Evolutionary conservation across 2,888 invertebrate genomes (phyloP).

Genomic region (Sialis lutaria): DNA sequence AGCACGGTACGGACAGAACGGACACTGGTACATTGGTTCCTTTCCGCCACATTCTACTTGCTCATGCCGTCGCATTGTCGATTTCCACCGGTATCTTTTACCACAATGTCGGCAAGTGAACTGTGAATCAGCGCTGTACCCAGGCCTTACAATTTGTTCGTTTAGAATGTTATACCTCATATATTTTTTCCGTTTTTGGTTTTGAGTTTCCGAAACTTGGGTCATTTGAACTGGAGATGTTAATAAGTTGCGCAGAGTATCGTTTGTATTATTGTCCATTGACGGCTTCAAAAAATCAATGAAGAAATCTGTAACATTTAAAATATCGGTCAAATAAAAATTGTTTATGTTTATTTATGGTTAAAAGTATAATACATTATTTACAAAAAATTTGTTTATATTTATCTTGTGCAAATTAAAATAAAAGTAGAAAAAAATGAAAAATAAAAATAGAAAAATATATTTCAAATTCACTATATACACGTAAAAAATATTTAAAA

Average conservation of each 20-base stretch:
- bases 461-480: too few relatives aligned
- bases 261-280: conserved; percentile 8
- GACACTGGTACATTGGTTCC: conserved; percentile 65
- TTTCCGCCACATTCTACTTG: conserved; percentile 71
- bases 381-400: neutral
- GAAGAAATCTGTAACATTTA: conserved; percentile 4
- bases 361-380: neutral
- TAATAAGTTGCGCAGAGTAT: conserved; percentile 13
- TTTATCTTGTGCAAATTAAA: neutral
- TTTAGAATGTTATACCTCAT: conserved; percentile 12
- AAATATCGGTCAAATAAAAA: neutral
- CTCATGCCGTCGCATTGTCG: conserved; percentile 65
- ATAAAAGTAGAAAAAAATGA: neutral
- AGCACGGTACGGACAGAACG: conserved; percentile 59
- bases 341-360: too few relatives aligned
- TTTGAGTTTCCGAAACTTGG: neutral
- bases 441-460: conserved; percentile 1
- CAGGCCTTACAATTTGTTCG: conserved; percentile 16
- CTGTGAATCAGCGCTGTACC: conserved; percentile 33
- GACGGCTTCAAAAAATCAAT: conserved; percentile 1
- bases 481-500: too few relatives aligned
- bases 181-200: conserved; percentile 9
- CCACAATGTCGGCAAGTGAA: conserved; percentile 73
- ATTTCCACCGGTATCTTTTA: conserved; percentile 74
- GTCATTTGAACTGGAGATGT: conserved; percentile 11